Evolutionary conservation across 2,888 invertebrate species (phyloP).

Genomic region (Noctuana brunneofusca): DNA sequence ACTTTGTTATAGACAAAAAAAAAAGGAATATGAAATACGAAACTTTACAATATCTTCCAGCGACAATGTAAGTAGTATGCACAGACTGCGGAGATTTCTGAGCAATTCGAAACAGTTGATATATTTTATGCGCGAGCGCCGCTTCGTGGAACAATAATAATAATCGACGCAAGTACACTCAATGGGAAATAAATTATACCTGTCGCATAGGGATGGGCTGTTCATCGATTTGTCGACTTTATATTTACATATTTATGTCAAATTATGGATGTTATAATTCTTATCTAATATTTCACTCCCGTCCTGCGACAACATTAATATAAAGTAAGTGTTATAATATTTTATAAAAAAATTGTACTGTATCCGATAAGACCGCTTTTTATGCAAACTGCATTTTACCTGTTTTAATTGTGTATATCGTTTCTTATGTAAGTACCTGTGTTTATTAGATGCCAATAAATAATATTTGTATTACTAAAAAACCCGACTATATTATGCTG

Average conservation of each 20-base stretch:
- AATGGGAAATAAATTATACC: constrained; percentile 79
- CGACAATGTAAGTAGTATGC: constrained; percentile 24
- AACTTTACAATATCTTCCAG: constrained; percentile 1
- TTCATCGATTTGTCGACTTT: constrained; percentile 21
- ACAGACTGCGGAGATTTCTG: constrained; percentile 13
- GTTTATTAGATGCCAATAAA: too few relatives aligned
- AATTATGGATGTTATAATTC: too few relatives aligned
- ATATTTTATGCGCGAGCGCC: constrained; percentile 53
- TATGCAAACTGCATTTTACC: too few relatives aligned
- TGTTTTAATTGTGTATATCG: too few relatives aligned
- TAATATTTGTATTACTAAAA: too few relatives aligned
- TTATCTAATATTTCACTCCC: too few relatives aligned
- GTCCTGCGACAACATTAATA: too few relatives aligned
- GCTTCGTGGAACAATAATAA: constrained; percentile 75
- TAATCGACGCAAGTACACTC: constrained; percentile 66
- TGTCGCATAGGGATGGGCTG: constrained; percentile 42
- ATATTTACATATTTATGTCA: background rate
- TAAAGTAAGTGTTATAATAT: too few relatives aligned
- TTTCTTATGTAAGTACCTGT: too few relatives aligned
- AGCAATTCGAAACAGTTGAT: constrained; percentile 45
- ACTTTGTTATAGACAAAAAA: background rate
- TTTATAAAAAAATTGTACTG: too few relatives aligned
- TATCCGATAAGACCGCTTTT: too few relatives aligned
- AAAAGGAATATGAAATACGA: background rate
- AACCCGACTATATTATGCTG: too few relatives aligned